phyloP scores from a whole-genome alignment of 2,797 vertebrate genomes.

The Ciconia nigra region DNA sequence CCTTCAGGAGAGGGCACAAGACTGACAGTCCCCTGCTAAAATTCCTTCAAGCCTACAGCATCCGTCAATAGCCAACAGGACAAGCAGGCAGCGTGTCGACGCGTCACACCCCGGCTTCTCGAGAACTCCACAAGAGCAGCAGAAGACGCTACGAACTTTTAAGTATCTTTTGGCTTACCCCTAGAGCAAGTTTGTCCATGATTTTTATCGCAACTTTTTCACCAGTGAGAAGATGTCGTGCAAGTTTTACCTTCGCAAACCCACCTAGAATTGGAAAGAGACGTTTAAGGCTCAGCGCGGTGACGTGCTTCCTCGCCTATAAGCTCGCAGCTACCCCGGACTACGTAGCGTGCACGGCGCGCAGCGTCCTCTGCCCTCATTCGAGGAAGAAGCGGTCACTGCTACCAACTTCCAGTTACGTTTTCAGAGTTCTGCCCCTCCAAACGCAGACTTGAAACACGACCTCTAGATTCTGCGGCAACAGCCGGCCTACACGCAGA shows the following conservation, averaged over 20 bases:
- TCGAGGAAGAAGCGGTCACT: neutral
- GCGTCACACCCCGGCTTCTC: rapidly evolving
- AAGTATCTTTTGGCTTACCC: slow-evolving; percentile 78
- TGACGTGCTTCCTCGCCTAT: rapidly evolving
- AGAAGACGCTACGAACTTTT: rapidly evolving
- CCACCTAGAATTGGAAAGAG: slow-evolving; percentile 81
- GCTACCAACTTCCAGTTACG: neutral
- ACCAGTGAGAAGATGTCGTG: slow-evolving; percentile 85
- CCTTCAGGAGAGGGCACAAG: rapidly evolving
- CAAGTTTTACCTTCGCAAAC: slow-evolving; percentile 96
- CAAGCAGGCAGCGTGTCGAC: rapidly evolving
- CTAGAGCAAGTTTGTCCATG: slow-evolving; percentile 91
- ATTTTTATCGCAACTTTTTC: slow-evolving; percentile 96
- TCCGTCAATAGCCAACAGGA: too few species aligned
- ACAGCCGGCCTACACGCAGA: too few species aligned
- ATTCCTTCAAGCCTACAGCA: neutral
- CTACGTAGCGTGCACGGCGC: rapidly evolving
- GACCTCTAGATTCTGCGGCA: rapidly evolving
- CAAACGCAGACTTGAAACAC: rapidly evolving
- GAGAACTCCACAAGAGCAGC: neutral
- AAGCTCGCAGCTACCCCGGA: rapidly evolving
- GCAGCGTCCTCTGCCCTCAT: rapidly evolving
- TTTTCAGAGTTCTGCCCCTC: neutral
- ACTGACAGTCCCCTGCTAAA: neutral
- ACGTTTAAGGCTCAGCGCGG: neutral